Base-by-base conservation (phyloP, 2,888 invertebrate species). In the Cerastis rubricosa region DNA sequence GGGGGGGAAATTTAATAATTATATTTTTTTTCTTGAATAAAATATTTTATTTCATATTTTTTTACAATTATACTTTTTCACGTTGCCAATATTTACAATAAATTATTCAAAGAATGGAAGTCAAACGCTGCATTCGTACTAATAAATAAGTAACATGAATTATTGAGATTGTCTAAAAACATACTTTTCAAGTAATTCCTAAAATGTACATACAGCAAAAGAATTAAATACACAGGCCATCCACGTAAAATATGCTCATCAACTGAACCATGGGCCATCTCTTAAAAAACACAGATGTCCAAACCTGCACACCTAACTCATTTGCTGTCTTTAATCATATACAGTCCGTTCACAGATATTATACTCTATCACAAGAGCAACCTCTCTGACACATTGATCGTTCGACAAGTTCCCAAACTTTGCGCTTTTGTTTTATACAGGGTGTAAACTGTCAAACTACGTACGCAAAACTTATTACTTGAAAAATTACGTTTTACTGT, bases 1-100 rank as follows among this genome's bases (percentile, higher is more conserved):
- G 51, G 68, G 45, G 80, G 84, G 75, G 75, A 54, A 81, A 87
- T 81, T 81, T 78, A 84, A 88, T 84, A 68, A 82, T 87, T 78
- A 76, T 79, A 77, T 67, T 70, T 72, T 74, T 80, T 69, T 66
- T 54, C 45, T 2, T 49, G 19, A 5, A 51, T 66, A 79, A 70
- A 78, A 64, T 65, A 45, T 80, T 87, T 87, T 80, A 80, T 87
- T 78, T 65, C 25, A 64, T 59, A 65, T 69, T 40, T 69, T 71
- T 68, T 81, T 72, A 84, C 71, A 84, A 51, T 49, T 22, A 61
- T 49, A 57, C 49, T 64, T 67, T 75, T 63, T 73, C 14, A 51
- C 35, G 14, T 66, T 45, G 29, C 19, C n/a, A 65, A 71, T 70
- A 59, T 70, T 85, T 66, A 83, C 75, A 85, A 65, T 40, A 47